A percentile compares a stretch with the other conserved stretches of the same genome.
These are phyloP conservation scores for Phalanger gymnotis DNA, from an alignment of 2,797 vertebrate genomes.

Conservation along the genomic window DNA sequence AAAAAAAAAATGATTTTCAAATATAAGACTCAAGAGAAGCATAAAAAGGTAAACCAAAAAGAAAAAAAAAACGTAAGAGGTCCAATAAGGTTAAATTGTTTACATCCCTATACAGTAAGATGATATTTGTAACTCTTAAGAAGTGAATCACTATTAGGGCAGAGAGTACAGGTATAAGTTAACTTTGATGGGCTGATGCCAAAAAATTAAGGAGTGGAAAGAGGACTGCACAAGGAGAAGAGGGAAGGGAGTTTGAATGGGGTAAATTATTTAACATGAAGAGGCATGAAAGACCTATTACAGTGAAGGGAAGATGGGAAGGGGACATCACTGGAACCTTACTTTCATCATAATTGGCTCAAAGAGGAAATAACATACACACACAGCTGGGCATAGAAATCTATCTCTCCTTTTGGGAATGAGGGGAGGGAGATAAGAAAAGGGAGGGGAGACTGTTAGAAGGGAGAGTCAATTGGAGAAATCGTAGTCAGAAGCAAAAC, in stretches of 20 bases:
- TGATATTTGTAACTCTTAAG: neutral
- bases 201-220: neutral
- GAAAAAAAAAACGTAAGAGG: neutral
- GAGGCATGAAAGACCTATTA: neutral
- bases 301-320: neutral
- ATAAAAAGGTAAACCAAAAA: neutral
- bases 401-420: neutral
- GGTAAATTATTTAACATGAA: neutral
- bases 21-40: neutral
- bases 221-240: neutral
- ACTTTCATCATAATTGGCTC: neutral
- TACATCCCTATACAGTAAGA: neutral
- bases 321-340: neutral
- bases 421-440: neutral
- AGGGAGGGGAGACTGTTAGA: neutral
- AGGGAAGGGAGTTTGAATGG: neutral
- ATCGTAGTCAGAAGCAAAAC: neutral
- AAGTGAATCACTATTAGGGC: neutral
- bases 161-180: neutral
- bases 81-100: neutral
- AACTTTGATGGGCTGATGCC: neutral
- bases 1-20: neutral
- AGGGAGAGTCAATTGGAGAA: neutral
- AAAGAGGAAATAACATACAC: neutral
- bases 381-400: neutral